phyloP scores from a whole-genome alignment of 2,797 vertebrate genomes.

The Catharus ustulatus region DNA sequence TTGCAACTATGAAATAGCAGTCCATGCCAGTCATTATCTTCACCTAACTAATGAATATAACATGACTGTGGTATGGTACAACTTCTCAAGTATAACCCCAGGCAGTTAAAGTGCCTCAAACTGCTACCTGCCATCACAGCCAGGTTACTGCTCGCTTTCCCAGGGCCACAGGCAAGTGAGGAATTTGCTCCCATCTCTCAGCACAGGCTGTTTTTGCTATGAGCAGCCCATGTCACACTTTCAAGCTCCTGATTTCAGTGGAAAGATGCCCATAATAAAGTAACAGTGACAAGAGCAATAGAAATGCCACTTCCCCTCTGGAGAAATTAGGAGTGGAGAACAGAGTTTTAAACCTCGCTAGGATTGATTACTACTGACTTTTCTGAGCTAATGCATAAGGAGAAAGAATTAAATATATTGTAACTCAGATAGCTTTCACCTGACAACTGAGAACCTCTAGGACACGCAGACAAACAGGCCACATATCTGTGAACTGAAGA shows the following conservation, averaged over 20 bases:
- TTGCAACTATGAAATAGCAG: background rate
- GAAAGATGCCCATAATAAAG: background rate
- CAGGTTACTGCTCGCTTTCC: background rate
- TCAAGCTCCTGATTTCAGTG: background rate
- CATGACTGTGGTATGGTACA: background rate
- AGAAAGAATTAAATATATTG: background rate
- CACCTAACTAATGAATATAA: background rate
- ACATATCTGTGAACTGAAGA: background rate
- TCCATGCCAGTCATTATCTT: background rate
- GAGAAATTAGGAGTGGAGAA: background rate
- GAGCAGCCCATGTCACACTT: background rate
- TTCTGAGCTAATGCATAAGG: background rate
- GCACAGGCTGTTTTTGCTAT: background rate
- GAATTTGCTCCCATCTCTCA: background rate
- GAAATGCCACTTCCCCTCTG: slow-evolving; percentile 8
- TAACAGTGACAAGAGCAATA: background rate
- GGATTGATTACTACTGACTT: background rate
- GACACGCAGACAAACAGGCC: background rate
- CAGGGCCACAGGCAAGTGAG: background rate
- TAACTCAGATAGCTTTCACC: background rate
- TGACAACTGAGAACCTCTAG: background rate
- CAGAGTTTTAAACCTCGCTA: background rate
- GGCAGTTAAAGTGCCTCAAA: background rate
- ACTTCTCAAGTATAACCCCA: background rate
- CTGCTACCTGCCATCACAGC: background rate